Evolutionary conservation across 2,888 invertebrate species (phyloP), one percentile per base, ranked within the genome.

Genomic region (Ophion ellenae): DNA sequence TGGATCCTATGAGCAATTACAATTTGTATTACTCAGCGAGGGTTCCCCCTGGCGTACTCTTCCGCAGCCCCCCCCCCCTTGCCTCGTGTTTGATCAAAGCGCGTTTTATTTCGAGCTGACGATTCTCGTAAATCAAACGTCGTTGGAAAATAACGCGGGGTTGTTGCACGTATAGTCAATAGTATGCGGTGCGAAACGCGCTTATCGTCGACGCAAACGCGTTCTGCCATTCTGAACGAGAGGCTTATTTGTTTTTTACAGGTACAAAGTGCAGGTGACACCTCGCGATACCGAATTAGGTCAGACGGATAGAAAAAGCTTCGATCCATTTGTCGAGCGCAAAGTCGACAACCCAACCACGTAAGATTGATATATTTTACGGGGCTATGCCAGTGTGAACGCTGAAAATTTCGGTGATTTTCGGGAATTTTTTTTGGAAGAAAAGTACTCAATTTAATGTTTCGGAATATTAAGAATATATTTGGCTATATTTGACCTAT

Each of bases 291-390:
- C 95, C 53, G 97, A 97, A 94, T 91, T 92, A 64, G 92, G 93
- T 79, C 91, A 93, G 78, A 95, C 94, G 86, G 93, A 94, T 87
- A 91, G 93, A 87, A 94, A 94, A 81, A 95, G 96, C 61, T 97
- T 96, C 92, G 97, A 98, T 94, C 97, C 97, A 0, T 97, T 98
- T 93, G 94, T 95, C 69, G 96, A 96, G 89, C 95, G 98, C 78
- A 96, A 96, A 90, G 94, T 96, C 90, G 96, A 96, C 71, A 97
- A 97, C 94, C 97, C 97, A 83, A 97, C 97, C 86, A 97, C 97
- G 97, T 97, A 95, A 97, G 97, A 96, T 64, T 20, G 1, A 47
- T 24, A 28, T 36, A 5, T 17, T 66, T 36, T 36, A 66, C 1
- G 24, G 24, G 24, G 24, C 24, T 24, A 1, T 24, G 1, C 24